These are phyloP conservation scores for Trachelipus rathkii DNA, from an alignment of 1,140 invertebrate genomes.

Conservation along the genomic window DNA sequence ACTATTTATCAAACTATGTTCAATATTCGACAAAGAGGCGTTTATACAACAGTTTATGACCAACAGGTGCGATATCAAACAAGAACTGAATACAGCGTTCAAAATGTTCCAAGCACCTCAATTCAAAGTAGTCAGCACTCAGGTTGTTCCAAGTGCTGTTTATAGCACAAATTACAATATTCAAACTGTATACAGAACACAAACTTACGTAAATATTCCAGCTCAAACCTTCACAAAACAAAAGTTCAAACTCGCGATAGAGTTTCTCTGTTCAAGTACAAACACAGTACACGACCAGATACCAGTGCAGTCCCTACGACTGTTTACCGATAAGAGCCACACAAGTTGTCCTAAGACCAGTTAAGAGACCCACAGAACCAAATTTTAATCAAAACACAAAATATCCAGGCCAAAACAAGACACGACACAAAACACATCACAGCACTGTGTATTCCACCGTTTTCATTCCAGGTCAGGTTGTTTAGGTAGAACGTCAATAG, in stretches of 20 bases:
- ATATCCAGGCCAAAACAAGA: neutral
- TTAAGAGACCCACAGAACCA: neutral
- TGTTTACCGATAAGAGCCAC: neutral
- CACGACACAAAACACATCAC: neutral
- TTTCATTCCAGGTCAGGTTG: neutral
- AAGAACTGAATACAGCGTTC: neutral
- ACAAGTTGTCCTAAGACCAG: neutral
- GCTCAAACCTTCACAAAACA: neutral
- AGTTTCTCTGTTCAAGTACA: neutral
- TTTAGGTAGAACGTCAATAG: neutral
- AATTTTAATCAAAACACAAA: neutral
- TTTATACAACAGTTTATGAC: neutral
- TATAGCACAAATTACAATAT: neutral
- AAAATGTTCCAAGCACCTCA: neutral
- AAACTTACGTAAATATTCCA: neutral
- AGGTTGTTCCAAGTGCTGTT: neutral
- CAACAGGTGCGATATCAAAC: neutral
- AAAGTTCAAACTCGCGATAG: neutral
- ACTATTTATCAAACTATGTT: neutral
- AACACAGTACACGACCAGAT: neutral
- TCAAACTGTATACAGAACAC: neutral
- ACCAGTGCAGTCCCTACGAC: neutral
- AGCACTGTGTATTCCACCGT: neutral
- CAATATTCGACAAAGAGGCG: neutral
- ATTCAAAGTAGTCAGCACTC: neutral